Percentiles rank a stretch among this genome's conserved stretches.
Conservation (phyloP, 1,140 invertebrate species). For the Anoplophora glabripennis region DNA sequence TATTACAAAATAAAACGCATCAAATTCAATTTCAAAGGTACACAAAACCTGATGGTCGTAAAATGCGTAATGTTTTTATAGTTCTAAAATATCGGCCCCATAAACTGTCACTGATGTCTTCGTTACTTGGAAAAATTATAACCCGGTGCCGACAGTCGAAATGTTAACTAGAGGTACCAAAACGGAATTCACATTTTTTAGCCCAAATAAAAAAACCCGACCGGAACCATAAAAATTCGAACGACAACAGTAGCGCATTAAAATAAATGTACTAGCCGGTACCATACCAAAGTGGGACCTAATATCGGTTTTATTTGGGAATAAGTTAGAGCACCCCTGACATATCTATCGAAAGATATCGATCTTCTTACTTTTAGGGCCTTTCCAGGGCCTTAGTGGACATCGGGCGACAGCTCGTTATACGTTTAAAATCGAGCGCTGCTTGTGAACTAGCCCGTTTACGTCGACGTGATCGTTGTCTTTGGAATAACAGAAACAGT, state of each 20-base stretch:
- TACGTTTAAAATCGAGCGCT: not conserved
- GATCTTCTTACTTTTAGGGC: not conserved
- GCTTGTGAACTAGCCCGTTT: no score
- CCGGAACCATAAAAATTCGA: constrained; percentile 30
- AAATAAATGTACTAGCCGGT: constrained; percentile 16
- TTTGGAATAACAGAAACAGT: no score
- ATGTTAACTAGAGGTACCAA: constrained; percentile 19
- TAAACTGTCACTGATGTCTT: constrained; percentile 28
- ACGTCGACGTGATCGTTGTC: no score
- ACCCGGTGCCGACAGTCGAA: constrained; percentile 20
- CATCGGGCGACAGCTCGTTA: not conserved
- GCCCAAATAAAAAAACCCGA: constrained; percentile 7
- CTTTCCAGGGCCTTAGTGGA: not conserved
- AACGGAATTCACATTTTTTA: constrained; percentile 23
- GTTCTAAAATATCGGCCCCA: constrained; percentile 20
- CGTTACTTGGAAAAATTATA: constrained; percentile 28
- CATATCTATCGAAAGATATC: not conserved
- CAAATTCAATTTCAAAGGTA: constrained; percentile 11
- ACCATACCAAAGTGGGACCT: not conserved
- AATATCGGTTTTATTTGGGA: not conserved
- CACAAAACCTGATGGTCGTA: constrained; percentile 14
- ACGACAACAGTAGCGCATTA: constrained; percentile 33
- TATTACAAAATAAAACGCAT: constrained; percentile 15
- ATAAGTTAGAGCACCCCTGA: not conserved
- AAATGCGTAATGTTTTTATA: constrained; percentile 22